Percentiles rank a stretch among this genome's conserved stretches.
phyloP scores from a whole-genome alignment of 2,113 vertebrate species.

The Hemiscyllium ocellatum region DNA sequence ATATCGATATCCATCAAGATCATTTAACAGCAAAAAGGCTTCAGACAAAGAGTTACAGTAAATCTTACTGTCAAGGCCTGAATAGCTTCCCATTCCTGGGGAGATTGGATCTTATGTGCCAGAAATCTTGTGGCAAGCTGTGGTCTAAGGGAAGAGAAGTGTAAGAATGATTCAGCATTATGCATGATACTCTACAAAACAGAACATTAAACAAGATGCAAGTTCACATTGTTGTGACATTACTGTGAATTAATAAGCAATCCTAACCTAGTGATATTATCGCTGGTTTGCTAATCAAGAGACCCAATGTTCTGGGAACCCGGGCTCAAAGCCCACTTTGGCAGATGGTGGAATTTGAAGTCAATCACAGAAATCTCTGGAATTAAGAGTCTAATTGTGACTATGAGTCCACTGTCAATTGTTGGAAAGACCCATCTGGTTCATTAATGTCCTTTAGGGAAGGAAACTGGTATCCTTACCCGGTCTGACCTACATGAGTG shows the following conservation, averaged over 20 bases:
- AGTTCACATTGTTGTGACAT: neutral
- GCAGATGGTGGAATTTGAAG: too few species aligned
- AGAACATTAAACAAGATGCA: neutral
- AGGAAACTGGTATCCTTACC: too few species aligned
- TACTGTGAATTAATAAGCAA: neutral
- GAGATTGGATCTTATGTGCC: conserved; percentile 97
- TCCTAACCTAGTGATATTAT: neutral
- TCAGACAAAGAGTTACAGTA: neutral
- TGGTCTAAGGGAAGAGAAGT: conserved; percentile 58
- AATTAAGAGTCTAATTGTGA: too few species aligned
- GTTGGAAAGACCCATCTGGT: too few species aligned
- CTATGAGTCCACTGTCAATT: too few species aligned
- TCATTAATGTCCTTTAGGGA: too few species aligned
- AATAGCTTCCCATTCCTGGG: conserved; percentile 94
- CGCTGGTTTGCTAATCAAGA: too few species aligned
- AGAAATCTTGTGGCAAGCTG: conserved; percentile 87
- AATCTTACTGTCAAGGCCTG: conserved; percentile 78
- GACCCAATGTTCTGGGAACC: too few species aligned
- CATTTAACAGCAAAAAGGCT: neutral
- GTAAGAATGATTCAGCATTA: neutral
- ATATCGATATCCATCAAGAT: neutral
- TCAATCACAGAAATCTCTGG: too few species aligned
- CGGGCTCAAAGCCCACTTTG: too few species aligned
- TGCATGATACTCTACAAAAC: neutral
- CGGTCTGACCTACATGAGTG: too few species aligned